Percentiles rank a stretch among this genome's conserved stretches.
phyloP scores from a whole-genome alignment of 2,888 invertebrate genomes.

The Synanthedon andrenaeformis region DNA sequence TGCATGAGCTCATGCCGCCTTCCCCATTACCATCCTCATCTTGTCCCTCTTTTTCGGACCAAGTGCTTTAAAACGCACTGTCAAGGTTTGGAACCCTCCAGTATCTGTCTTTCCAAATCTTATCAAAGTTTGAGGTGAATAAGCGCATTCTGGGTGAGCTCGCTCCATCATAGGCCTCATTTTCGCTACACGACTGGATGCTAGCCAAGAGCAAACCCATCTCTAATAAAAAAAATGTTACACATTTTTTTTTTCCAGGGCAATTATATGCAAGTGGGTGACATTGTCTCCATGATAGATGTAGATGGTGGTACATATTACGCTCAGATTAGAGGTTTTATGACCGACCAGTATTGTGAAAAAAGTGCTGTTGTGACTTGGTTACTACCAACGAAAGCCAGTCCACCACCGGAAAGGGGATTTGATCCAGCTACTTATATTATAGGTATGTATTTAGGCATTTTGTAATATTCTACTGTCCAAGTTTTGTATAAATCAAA shows the following conservation, averaged over 20 bases:
- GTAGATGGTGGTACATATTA: constrained; percentile 83
- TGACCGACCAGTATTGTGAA: constrained; percentile 93
- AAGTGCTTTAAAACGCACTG: no score
- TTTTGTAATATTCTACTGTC: background rate
- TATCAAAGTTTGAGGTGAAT: no score
- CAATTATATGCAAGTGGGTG: constrained; percentile 88
- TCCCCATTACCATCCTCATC: no score
- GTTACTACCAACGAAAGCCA: constrained; percentile 87
- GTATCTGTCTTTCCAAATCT: no score
- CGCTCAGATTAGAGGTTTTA: constrained; percentile 88
- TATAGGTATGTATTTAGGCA: constrained; percentile 70
- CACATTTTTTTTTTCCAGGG: constrained; percentile 55
- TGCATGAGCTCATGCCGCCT: no score
- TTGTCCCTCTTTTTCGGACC: no score
- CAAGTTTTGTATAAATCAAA: background rate
- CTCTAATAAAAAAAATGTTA: no score
- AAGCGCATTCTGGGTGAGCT: no score
- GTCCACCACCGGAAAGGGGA: constrained; percentile 80
- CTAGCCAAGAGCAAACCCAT: no score
- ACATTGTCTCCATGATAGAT: constrained; percentile 89
- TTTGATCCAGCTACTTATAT: constrained; percentile 93
- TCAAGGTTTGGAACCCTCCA: no score
- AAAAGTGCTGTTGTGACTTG: constrained; percentile 94
- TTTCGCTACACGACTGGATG: no score
- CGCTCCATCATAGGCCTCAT: no score